Evolutionary conservation across 2,797 vertebrate genomes (phyloP).

Genomic region (Chelon auratus): DNA sequence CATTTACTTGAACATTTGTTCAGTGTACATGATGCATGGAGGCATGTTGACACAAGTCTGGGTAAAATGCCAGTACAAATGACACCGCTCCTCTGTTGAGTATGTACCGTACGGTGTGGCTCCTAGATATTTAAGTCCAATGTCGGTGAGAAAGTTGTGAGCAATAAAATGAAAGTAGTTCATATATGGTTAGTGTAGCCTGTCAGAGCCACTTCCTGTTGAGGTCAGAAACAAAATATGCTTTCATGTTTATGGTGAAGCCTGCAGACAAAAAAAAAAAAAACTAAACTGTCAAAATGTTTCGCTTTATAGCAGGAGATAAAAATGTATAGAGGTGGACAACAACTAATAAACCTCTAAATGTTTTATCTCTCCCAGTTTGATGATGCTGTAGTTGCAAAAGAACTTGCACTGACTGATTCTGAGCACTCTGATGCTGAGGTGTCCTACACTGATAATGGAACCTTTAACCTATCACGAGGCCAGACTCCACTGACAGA

Average conservation of each 20-base stretch:
- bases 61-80: rapidly evolving
- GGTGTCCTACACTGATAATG: constrained; percentile 95
- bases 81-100: neutral
- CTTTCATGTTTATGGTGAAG: constrained; percentile 11
- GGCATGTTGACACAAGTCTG: neutral
- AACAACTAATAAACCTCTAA: neutral
- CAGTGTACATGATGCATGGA: neutral
- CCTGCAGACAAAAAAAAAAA: constrained; percentile 6
- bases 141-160: neutral
- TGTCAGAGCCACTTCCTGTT: constrained; percentile 33
- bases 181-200: neutral
- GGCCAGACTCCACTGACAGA: constrained; percentile 97
- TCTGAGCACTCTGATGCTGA: constrained; percentile 97
- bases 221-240: constrained; percentile 17
- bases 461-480: constrained; percentile 96
- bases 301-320: constrained; percentile 1
- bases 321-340: neutral
- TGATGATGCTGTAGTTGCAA: constrained; percentile 91
- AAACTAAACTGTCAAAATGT: neutral
- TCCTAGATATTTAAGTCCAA: neutral
- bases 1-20: neutral
- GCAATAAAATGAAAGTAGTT: neutral
- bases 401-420: constrained; percentile 93
- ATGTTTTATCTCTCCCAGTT: constrained; percentile 82
- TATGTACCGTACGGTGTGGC: neutral